Percentiles rank a stretch among this genome's conserved stretches.
phyloP scores from a whole-genome alignment of 35 echinoderm and acorn worm species.

The Amphiura filiformis region DNA sequence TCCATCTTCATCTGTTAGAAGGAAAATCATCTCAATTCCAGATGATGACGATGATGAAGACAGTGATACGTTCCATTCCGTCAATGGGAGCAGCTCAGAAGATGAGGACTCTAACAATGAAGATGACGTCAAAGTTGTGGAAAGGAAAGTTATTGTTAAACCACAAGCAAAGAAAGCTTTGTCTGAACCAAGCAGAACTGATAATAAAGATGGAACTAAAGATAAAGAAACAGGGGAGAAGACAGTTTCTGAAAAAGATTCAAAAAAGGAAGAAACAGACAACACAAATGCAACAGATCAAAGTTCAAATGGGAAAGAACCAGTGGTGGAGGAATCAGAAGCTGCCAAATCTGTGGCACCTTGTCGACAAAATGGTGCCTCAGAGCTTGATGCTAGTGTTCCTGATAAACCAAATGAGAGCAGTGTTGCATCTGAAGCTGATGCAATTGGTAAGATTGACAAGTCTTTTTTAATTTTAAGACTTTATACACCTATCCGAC shows the following conservation, averaged over 20 bases:
- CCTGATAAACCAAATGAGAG: neutral
- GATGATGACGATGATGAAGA: constrained; percentile 50
- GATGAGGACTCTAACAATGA: neutral
- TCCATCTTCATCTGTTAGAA: neutral
- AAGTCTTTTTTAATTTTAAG: neutral
- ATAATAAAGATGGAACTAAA: neutral
- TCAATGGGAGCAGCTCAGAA: neutral
- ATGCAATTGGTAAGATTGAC: neutral
- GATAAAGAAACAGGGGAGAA: constrained; percentile 4
- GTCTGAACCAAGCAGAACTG: neutral
- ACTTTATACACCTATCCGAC: no score
- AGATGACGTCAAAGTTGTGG: constrained; percentile 29
- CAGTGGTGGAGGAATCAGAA: neutral
- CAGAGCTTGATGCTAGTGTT: neutral
- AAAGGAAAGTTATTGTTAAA: constrained; percentile 19
- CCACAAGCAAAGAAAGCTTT: neutral
- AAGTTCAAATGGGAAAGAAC: neutral
- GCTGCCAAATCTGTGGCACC: neutral
- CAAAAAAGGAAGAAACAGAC: neutral
- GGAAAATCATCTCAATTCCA: constrained; percentile 3
- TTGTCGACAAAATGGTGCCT: neutral
- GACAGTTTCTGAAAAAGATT: neutral
- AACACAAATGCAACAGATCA: neutral
- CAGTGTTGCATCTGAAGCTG: neutral
- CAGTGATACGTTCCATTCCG: neutral